phyloP scores from a whole-genome alignment of 2,888 invertebrate species.

The Carterocephalus palaemon region DNA sequence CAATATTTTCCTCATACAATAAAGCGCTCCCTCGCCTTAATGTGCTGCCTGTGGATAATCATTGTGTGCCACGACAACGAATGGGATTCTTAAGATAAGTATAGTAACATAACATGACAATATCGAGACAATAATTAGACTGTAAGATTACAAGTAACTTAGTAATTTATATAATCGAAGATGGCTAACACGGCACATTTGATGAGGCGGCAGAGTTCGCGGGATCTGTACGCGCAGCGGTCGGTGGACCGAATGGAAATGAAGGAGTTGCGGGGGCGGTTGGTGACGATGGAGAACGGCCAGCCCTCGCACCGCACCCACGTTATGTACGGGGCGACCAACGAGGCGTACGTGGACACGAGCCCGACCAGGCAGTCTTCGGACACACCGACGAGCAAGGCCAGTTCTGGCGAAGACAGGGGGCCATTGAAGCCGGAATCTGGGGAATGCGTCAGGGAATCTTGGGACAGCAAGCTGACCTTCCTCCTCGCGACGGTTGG shows the following conservation, averaged over 20 bases:
- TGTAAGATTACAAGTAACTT: slow-evolving; percentile 4
- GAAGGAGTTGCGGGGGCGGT: slow-evolving; percentile 89
- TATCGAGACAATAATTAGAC: slow-evolving; percentile 35
- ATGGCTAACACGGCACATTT: slow-evolving; percentile 96
- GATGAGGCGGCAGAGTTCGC: slow-evolving; percentile 91
- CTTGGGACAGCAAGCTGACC: slow-evolving; percentile 95
- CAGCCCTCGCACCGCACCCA: slow-evolving; percentile 65
- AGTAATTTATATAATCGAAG: slow-evolving; percentile 34
- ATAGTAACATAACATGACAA: slow-evolving; percentile 29
- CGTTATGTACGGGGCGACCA: slow-evolving; percentile 90
- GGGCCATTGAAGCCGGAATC: slow-evolving; percentile 84
- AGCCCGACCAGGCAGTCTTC: slow-evolving; percentile 65
- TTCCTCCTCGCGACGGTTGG: slow-evolving; percentile 96
- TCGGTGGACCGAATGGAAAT: slow-evolving; percentile 91
- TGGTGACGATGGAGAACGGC: slow-evolving; percentile 86
- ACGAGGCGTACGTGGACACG: slow-evolving; percentile 85
- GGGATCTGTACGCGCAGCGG: slow-evolving; percentile 88
- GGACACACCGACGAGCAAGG: slow-evolving; percentile 78
- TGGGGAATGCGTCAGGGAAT: slow-evolving; percentile 88
- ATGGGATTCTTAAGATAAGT: slow-evolving; percentile 45
- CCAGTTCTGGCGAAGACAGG: slow-evolving; percentile 82
- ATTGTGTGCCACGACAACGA: slow-evolving; percentile 68
- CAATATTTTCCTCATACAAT: neutral
- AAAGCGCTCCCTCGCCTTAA: slow-evolving; percentile 39
- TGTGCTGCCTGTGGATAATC: slow-evolving; percentile 50